Percentiles rank a stretch among this genome's conserved stretches.
Evolutionary conservation across 2,113 vertebrate genomes (phyloP).

Genomic region (Tringa solitaria): DNA sequence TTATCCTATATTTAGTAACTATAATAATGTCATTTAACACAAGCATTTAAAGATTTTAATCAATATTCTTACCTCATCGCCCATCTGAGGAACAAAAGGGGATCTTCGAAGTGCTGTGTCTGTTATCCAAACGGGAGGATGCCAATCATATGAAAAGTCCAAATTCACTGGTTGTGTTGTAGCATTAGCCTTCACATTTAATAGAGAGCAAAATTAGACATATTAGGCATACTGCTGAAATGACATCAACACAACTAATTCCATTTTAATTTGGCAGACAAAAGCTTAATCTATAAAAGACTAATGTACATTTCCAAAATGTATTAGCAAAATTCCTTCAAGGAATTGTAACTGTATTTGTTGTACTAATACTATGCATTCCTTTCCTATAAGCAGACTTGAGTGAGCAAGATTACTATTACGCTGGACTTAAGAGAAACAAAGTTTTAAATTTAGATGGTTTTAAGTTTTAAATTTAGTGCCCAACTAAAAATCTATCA

Average conservation of each 20-base stretch:
- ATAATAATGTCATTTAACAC: background rate
- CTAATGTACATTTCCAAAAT: background rate
- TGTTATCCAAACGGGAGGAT: conserved; percentile 92
- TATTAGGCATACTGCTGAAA: background rate
- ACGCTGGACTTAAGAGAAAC: background rate
- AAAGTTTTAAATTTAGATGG: background rate
- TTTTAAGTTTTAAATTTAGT: too few relatives aligned
- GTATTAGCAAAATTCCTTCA: background rate
- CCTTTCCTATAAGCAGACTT: background rate
- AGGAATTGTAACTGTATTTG: background rate
- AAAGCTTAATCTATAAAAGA: background rate
- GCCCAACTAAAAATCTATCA: background rate
- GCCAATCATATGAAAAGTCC: conserved; percentile 85
- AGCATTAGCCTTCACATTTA: conserved; percentile 68
- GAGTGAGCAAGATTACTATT: background rate
- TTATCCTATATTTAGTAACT: background rate
- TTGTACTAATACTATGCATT: background rate
- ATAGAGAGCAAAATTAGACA: background rate
- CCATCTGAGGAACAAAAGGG: conserved; percentile 97
- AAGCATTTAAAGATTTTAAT: background rate
- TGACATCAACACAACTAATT: background rate
- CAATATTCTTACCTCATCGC: conserved; percentile 85
- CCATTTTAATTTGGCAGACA: background rate
- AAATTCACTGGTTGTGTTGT: conserved; percentile 71
- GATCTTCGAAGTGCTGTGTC: conserved; percentile 91